A percentile compares a stretch with the other conserved stretches of the same genome.
phyloP scores from a whole-genome alignment of 1,140 invertebrate genomes.

The Drosophila hydei region DNA sequence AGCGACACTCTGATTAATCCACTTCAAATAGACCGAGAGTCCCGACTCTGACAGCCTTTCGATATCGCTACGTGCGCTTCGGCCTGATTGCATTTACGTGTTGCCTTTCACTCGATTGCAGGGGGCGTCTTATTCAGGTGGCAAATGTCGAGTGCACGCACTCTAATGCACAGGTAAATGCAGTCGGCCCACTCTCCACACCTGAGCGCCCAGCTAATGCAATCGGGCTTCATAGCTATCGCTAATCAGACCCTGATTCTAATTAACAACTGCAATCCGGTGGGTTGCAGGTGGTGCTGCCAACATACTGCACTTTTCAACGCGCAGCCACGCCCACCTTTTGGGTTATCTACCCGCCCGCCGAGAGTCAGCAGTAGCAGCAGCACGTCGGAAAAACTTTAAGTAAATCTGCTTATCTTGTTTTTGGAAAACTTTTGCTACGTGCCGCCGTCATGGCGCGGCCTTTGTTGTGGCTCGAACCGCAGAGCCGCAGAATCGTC shows the following conservation, averaged over 20 bases:
- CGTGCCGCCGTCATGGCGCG: constrained; percentile 69
- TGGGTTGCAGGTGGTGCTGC: constrained; percentile 15
- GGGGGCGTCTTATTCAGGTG: neutral
- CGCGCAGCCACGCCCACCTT: constrained; percentile 25
- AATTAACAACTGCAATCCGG: constrained; percentile 58
- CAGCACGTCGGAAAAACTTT: constrained; percentile 69
- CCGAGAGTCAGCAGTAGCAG: constrained; percentile 16
- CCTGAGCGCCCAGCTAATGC: constrained; percentile 4
- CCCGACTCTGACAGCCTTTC: constrained; percentile 28
- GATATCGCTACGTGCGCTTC: constrained; percentile 64
- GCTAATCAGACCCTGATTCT: constrained; percentile 65
- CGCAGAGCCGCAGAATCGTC: neutral
- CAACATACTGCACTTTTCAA: constrained; percentile 51
- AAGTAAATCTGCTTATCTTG: constrained; percentile 82
- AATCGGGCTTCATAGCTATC: constrained; percentile 7
- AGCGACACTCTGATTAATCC: constrained; percentile 43
- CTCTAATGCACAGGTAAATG: constrained; percentile 40
- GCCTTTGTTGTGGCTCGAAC: constrained; percentile 46
- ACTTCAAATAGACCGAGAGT: constrained; percentile 32
- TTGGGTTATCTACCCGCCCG: constrained; percentile 37
- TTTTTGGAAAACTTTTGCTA: constrained; percentile 65
- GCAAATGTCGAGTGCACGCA: constrained; percentile 21
- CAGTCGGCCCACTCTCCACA: neutral
- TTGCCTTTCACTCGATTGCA: constrained; percentile 28
- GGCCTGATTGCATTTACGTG: constrained; percentile 77